Base-by-base conservation (phyloP, 2,797 vertebrate genomes). In the Molossus alvarezi region DNA sequence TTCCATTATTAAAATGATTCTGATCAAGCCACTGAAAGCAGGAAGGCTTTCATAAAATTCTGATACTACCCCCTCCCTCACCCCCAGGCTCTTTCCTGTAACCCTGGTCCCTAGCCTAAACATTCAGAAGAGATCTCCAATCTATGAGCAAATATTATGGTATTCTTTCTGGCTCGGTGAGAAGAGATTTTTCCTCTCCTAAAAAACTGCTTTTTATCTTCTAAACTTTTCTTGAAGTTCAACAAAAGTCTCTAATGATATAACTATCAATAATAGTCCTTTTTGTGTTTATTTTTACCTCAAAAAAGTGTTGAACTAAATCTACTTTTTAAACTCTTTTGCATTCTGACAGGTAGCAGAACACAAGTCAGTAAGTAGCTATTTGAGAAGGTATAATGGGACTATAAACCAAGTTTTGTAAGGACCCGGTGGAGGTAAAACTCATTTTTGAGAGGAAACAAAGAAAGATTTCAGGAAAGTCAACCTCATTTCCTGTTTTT, bases 1-100 rank as follows among this genome's bases (percentile, higher is more conserved):
- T 96, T 80, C 85, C 37, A 80, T 60, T 58, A 88, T 41, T 93
- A 89, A 80, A 83, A 90, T 81, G 1, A 93, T 51, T 83, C 48
- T 67, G 23, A 91, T 65, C 41, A 69, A 87, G 48, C 37, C 33
- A 55, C 11, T 67, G 20, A 90, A 95, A 64, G 13, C n/a, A 72
- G 21, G 57, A 94, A 80, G 8, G 5, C 8, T 83, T 94, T 76
- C 67, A 91, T 51, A 18, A 73, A 55, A 81, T 12, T 67, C 71
- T 81, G 25, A 10, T 25, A 51, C 14, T 1, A 53, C 8, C 33
- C 13, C 13, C 15, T 90, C 21, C 10, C 12, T 58, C 37, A 60
- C 15, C 65, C 15, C 41, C 48, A 13, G 2, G 29, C 45, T 84
- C 41, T 45, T 45, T 45, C 55, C 67, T 89, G 58, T 41, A 76